Evolutionary conservation across 2,797 vertebrate genomes (phyloP).

Genomic region (Meda fulgida): DNA sequence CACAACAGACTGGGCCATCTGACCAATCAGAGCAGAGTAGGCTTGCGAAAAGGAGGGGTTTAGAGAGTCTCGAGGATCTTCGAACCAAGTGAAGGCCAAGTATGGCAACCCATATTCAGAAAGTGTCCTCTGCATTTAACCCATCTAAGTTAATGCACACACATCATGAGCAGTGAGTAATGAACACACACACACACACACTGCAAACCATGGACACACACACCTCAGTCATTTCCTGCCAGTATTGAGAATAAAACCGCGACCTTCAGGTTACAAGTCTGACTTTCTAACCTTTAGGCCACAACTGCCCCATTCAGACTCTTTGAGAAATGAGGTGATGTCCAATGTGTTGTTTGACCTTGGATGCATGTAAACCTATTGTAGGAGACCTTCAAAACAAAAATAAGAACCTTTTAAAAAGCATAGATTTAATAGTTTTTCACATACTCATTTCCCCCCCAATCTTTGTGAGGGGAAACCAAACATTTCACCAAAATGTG

Average conservation of each 20-base stretch:
- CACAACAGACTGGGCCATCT: neutral
- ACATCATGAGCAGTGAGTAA: too few species aligned
- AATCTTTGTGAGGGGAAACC: too few species aligned
- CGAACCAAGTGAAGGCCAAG: too few species aligned
- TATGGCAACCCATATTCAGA: too few species aligned
- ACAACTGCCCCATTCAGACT: neutral
- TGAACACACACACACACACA: too few species aligned
- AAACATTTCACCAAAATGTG: neutral
- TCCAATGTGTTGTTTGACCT: neutral
- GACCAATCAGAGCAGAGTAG: neutral
- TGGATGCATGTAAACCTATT: neutral
- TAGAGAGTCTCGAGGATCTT: neutral
- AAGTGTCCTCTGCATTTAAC: too few species aligned
- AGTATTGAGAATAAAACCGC: too few species aligned
- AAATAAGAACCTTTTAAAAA: neutral
- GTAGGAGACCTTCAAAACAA: neutral
- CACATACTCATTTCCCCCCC: neutral
- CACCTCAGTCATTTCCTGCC: too few species aligned
- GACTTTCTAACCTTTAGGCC: too few species aligned
- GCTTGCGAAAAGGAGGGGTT: neutral
- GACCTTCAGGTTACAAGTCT: too few species aligned
- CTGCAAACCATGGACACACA: too few species aligned
- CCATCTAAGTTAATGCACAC: too few species aligned
- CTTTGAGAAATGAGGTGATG: neutral
- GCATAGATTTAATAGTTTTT: neutral